phyloP scores from a whole-genome alignment of 2,888 invertebrate species.

The Salticus scenicus region DNA sequence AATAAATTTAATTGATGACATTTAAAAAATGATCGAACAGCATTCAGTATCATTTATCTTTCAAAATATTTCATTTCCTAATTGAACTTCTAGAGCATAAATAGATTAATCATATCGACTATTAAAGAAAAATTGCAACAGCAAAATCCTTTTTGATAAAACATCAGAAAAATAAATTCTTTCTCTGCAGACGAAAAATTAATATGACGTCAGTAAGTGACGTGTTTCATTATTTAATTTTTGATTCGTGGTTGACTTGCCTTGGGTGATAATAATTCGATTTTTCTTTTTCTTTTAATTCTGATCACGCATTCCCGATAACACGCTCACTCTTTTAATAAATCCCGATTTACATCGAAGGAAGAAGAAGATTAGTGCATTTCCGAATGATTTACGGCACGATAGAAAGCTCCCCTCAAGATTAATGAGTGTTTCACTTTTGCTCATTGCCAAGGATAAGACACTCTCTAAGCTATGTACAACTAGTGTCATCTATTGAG shows the following conservation, averaged over 20 bases:
- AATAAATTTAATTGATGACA: slow-evolving; percentile 4
- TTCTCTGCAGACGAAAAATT: slow-evolving; percentile 28
- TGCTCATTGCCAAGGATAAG: neutral
- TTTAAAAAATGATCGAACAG: slow-evolving; percentile 1
- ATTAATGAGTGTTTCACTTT: slow-evolving; percentile 27
- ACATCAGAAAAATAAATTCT: neutral
- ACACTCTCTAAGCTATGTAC: neutral
- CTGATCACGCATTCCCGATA: slow-evolving; percentile 61
- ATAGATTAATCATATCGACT: neutral
- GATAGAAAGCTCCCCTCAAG: slow-evolving; percentile 53
- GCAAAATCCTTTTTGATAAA: slow-evolving; percentile 16
- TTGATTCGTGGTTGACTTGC: slow-evolving; percentile 36
- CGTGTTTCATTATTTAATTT: slow-evolving; percentile 60
- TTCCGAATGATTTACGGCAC: slow-evolving; percentile 64
- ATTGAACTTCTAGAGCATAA: slow-evolving; percentile 30
- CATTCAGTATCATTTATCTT: slow-evolving; percentile 36
- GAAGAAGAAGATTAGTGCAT: slow-evolving; percentile 60
- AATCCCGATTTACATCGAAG: slow-evolving; percentile 65
- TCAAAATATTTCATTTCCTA: slow-evolving; percentile 31
- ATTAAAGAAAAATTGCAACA: neutral
- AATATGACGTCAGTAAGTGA: slow-evolving; percentile 40
- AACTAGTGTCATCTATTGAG: neutral
- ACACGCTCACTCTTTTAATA: slow-evolving; percentile 66
- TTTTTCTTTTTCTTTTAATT: slow-evolving; percentile 43
- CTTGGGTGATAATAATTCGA: slow-evolving; percentile 58